phyloP scores from a whole-genome alignment of 1,140 invertebrate genomes.

The Lucilia sericata region DNA sequence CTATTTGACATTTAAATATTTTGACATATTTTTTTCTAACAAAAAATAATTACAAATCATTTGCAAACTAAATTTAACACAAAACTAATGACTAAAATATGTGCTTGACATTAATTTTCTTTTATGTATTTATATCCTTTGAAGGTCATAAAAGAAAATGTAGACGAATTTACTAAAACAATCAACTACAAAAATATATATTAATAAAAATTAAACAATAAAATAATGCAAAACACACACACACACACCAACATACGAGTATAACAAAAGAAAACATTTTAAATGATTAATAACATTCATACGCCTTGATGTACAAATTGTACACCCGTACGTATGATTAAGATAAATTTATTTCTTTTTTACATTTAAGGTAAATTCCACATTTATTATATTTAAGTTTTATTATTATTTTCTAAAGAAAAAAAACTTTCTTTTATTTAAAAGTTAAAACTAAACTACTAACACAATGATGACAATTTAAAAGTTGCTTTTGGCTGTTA shows the following conservation, averaged over 20 bases:
- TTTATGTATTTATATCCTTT: conserved; percentile 5
- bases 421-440: background rate
- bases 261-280: background rate
- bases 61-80: background rate
- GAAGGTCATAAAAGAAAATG: background rate
- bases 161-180: background rate
- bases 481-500: background rate
- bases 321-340: conserved; percentile 9
- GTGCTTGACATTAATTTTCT: background rate
- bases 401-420: background rate
- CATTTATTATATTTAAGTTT: background rate
- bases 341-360: conserved; percentile 10
- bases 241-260: background rate
- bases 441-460: background rate
- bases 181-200: background rate
- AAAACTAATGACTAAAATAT: background rate
- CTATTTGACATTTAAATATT: too few relatives aligned
- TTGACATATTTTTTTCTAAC: background rate
- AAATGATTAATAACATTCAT: conserved; percentile 16
- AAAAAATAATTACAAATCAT: background rate
- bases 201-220: background rate
- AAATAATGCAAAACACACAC: background rate
- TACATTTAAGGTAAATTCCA: background rate
- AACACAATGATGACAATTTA: background rate
- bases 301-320: background rate